A percentile compares a stretch with the other conserved stretches of the same genome.
These are phyloP conservation scores for Orgyia antiqua DNA, from an alignment of 2,888 invertebrate genomes.

Conservation along the genomic window DNA sequence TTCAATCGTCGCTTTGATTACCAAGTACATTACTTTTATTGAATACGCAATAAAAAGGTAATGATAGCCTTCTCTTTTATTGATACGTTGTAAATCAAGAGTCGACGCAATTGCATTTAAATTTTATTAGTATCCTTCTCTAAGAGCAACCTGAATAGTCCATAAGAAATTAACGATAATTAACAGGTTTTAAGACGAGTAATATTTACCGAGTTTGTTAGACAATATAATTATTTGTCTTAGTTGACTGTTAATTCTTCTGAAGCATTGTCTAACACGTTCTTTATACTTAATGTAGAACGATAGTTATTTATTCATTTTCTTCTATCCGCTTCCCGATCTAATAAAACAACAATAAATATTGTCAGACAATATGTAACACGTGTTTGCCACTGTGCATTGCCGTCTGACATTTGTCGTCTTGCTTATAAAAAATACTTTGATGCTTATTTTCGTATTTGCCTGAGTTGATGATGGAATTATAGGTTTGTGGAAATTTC, in stretches of 20 bases:
- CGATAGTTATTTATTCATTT: constrained; percentile 52
- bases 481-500: constrained; percentile 72
- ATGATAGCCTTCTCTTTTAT: constrained; percentile 73
- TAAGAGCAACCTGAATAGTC: constrained; percentile 55
- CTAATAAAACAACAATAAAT: constrained; percentile 71
- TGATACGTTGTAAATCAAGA: constrained; percentile 74
- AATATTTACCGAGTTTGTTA: too few species aligned
- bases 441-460: constrained; percentile 76
- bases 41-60: constrained; percentile 68
- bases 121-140: constrained; percentile 63
- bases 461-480: constrained; percentile 65
- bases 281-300: too few species aligned
- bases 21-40: constrained; percentile 70
- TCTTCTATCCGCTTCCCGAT: constrained; percentile 50
- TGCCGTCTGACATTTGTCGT: constrained; percentile 68
- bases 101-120: constrained; percentile 70
- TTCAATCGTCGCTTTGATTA: constrained; percentile 46
- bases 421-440: constrained; percentile 72
- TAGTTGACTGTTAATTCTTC: too few species aligned
- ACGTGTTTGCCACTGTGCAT: constrained; percentile 67
- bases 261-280: too few species aligned
- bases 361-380: constrained; percentile 75
- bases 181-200: too few species aligned
- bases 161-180: constrained; percentile 56
- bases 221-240: too few species aligned